Conservation (phyloP, 2,113 vertebrate species). For the Trichechus manatus region DNA sequence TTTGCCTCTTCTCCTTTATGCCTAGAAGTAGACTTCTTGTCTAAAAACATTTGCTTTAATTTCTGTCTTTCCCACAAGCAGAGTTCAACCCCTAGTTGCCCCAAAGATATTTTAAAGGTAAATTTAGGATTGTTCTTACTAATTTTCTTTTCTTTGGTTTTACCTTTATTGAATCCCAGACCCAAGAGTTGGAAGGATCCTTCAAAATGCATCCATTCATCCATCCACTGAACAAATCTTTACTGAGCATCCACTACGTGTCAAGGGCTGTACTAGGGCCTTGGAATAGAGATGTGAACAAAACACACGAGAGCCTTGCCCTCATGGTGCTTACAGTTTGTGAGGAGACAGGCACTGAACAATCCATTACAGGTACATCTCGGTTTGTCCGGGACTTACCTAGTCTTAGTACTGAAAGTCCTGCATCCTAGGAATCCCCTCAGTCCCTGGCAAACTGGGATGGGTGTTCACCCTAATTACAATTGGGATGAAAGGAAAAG, state of each 20-base stretch:
- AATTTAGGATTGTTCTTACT: not conserved
- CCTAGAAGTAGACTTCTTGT: not conserved
- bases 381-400: not conserved
- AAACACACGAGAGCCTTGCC: not conserved
- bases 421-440: not conserved
- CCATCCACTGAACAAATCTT: not conserved
- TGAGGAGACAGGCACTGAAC: not conserved
- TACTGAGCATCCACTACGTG: not conserved
- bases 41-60: not conserved
- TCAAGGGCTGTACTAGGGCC: not conserved
- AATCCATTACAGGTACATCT: not conserved
- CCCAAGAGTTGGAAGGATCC: not conserved
- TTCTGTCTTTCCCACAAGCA: not conserved
- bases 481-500: not conserved
- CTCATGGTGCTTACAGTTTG: not conserved
- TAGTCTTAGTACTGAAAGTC: not conserved
- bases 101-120: not conserved
- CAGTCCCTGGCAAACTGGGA: not conserved
- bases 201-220: not conserved
- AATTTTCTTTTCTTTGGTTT: not conserved
- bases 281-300: not conserved
- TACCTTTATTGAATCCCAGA: not conserved
- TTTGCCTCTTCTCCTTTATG: not conserved
- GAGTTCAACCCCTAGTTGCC: not conserved
- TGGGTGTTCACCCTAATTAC: not conserved